A percentile compares a stretch with the other conserved stretches of the same genome.
Evolutionary conservation across 2,113 vertebrate genomes (phyloP).

Genomic region (Mesoclemmys tuberculata): DNA sequence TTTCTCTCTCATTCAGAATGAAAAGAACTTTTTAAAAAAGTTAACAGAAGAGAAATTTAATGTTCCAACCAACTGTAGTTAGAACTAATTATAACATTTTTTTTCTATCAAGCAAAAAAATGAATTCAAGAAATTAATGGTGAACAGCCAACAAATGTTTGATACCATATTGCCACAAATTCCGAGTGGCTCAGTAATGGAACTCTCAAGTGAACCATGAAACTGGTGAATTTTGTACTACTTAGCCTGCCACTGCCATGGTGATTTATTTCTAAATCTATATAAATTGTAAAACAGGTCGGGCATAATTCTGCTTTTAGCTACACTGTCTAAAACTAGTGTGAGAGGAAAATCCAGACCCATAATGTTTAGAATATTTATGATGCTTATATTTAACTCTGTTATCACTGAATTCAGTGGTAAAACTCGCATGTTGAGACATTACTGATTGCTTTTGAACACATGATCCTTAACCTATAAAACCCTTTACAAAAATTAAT

Average conservation of each 20-base stretch:
- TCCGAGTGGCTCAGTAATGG: not conserved
- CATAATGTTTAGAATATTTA: not conserved
- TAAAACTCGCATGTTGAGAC: not conserved
- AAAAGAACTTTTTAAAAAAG: not conserved
- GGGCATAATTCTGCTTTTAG: not conserved
- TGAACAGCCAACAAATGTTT: not conserved
- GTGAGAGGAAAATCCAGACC: not conserved
- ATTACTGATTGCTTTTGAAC: not conserved
- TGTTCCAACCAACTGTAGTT: not conserved
- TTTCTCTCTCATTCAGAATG: not conserved
- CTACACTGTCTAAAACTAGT: not conserved
- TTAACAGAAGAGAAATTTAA: not conserved
- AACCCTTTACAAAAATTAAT: not conserved
- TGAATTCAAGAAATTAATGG: not conserved
- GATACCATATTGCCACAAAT: not conserved
- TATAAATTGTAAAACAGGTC: not conserved
- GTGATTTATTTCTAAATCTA: not conserved
- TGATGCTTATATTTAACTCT: not conserved
- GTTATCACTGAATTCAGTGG: not conserved
- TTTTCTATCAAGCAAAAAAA: not conserved
- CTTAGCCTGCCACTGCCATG: not conserved
- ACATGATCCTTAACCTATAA: not conserved
- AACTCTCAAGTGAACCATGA: not conserved
- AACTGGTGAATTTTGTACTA: not conserved
- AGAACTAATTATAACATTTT: not conserved